Conservation (phyloP, 2,888 invertebrate species). For the Tetragonula carbonaria region DNA sequence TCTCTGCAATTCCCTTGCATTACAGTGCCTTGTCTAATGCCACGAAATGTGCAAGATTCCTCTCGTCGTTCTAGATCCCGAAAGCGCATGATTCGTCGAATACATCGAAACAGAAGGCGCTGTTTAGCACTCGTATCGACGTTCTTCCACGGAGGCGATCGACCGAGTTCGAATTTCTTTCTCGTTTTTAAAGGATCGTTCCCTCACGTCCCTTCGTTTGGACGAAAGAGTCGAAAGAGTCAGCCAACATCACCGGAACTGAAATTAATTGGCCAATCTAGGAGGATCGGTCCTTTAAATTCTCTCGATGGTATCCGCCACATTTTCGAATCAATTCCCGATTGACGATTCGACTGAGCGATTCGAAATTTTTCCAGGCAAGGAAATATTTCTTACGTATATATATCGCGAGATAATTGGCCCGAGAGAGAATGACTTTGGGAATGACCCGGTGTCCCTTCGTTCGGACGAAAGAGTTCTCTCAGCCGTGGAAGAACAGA, state of each 20-base stretch:
- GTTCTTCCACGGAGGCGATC: too few relatives aligned
- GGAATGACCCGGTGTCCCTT: background rate
- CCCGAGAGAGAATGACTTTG: background rate
- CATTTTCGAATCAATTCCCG: too few relatives aligned
- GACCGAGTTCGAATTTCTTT: background rate
- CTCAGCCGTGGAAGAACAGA: background rate
- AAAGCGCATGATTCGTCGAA: background rate
- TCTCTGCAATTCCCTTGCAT: constrained; percentile 11
- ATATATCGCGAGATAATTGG: background rate
- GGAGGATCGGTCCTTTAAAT: too few relatives aligned
- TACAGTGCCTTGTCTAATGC: background rate
- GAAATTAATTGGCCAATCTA: too few relatives aligned
- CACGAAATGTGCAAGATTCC: background rate
- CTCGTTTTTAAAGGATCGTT: background rate
- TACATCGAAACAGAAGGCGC: too few relatives aligned
- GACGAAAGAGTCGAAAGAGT: too few relatives aligned
- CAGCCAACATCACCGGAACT: too few relatives aligned
- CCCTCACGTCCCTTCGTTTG: too few relatives aligned
- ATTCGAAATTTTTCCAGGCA: too few relatives aligned
- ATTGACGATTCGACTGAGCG: too few relatives aligned
- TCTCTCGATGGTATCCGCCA: too few relatives aligned
- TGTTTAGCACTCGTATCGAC: background rate
- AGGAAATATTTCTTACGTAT: too few relatives aligned
- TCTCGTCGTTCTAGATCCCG: background rate
- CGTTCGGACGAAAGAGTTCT: background rate